Conservation (phyloP, 2,888 invertebrate species). For the Lamellibrachia columna region DNA sequence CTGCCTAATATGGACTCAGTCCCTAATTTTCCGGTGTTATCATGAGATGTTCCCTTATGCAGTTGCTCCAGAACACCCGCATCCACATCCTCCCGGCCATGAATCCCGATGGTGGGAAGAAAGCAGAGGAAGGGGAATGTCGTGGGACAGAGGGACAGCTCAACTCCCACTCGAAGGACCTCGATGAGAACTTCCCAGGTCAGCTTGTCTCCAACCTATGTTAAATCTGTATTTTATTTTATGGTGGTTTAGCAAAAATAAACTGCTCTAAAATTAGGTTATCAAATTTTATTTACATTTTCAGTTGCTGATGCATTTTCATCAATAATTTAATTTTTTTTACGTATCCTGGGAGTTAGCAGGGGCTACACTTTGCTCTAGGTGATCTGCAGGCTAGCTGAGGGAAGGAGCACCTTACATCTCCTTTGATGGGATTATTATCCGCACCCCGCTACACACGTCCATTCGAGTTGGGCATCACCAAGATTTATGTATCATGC, state of each 20-base stretch:
- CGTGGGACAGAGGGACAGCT: conserved; percentile 43
- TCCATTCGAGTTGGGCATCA: no score
- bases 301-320: background rate
- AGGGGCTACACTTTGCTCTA: no score
- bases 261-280: no score
- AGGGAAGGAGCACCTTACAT: no score
- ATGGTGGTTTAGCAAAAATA: background rate
- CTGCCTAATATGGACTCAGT: background rate
- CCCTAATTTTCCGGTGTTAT: background rate
- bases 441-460: no score
- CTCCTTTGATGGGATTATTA: no score
- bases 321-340: background rate
- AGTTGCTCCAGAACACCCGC: conserved; percentile 53
- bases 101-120: conserved; percentile 58
- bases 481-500: no score
- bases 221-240: background rate
- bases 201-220: background rate
- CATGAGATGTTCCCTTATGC: conserved; percentile 28
- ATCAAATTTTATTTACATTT: background rate
- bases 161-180: conserved; percentile 50
- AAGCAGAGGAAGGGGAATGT: conserved; percentile 45
- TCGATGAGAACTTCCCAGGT: conserved; percentile 50
- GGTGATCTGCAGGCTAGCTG: no score
- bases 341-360: no score
- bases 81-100: conserved; percentile 57